Evolutionary conservation across 2,888 invertebrate species (phyloP), one percentile per base, ranked within the genome.

Genomic region (Drosophila putrida): DNA sequence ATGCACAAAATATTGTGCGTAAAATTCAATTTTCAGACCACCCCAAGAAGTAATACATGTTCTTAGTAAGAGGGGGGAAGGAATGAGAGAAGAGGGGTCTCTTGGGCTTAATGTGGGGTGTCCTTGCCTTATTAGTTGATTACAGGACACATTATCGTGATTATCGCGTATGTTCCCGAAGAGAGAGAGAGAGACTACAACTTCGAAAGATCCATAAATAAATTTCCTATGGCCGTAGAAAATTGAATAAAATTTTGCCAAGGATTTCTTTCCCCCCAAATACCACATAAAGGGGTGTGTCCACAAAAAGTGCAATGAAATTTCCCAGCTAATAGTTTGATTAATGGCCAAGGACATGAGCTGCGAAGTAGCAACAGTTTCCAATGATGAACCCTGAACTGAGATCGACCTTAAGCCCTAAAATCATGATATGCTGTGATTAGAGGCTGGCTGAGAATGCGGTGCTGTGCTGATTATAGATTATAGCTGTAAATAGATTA

Each of bases 91-190:
- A 31, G 11, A 8, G 57, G 62, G 39, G 66, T 60, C 51, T 43
- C 58, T 59, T 28, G 67, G 58, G 61, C 49, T 50, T 59, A 70
- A 67, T 66, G 65, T 41, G 78, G 54, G 71, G 72, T 81, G 79
- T 79, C 46, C 72, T 68, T 73, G 73, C 47, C 55, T 92, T 93
- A 93, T 93, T 93, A 93, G 93, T 93, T 93, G 93, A 93, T 93
- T 93, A 93, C 93, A 93, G 92, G 92, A 92, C 92, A 90, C 92
- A 93, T 93, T 93, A 93, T 92, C 91, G 89, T 93, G 92, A 93
- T 93, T 92, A 93, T 93, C 90, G 90, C 89, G 90, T 91, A 90
- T 79, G 80, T 70, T 73, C 58, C 27, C 54, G 10, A 55, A 11
- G 25, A 50, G 27, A 50, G 27, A 11, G 25, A 50, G 27, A 50